Percentiles rank a stretch among this genome's conserved stretches.
Evolutionary conservation across 2,113 vertebrate species (phyloP).

Genomic region (Paraplagusia blochii): DNA sequence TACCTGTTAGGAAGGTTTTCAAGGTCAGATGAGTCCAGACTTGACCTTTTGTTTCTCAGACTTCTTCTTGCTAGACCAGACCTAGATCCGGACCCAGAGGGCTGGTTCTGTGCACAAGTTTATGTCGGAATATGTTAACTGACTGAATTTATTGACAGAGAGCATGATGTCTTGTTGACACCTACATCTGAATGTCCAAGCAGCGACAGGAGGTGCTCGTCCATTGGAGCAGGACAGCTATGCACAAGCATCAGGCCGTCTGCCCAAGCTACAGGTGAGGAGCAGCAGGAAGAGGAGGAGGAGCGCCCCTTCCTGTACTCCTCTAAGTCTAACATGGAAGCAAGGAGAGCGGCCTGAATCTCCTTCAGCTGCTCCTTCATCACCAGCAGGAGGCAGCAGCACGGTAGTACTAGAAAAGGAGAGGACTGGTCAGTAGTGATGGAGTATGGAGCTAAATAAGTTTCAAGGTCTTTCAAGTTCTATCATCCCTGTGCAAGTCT

Average conservation of each 20-base stretch:
- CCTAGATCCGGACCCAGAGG: not conserved
- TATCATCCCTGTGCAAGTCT: too few species aligned
- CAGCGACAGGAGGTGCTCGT: conserved; percentile 64
- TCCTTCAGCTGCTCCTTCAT: conserved; percentile 62
- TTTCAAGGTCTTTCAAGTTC: too few species aligned
- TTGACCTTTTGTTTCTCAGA: conserved; percentile 14
- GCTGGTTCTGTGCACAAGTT: not conserved
- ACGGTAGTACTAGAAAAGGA: conserved; percentile 39
- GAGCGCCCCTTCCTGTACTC: conserved; percentile 41
- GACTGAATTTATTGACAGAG: not conserved
- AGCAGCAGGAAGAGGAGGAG: conserved; percentile 11
- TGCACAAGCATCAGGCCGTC: conserved; percentile 64
- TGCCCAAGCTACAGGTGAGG: conserved; percentile 58
- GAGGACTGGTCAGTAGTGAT: too few species aligned
- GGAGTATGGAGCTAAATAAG: too few species aligned
- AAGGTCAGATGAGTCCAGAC: conserved; percentile 3
- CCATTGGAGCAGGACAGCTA: conserved; percentile 44
- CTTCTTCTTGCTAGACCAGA: not conserved
- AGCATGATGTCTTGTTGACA: not conserved
- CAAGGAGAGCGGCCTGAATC: conserved; percentile 53
- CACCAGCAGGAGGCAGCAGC: conserved; percentile 67
- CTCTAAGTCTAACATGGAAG: conserved; percentile 67
- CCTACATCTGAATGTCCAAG: conserved; percentile 52
- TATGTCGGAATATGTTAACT: not conserved
- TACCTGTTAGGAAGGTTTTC: conserved; percentile 54